Base-by-base conservation (phyloP, 2,113 vertebrate species). In the Calidris pugnax region DNA sequence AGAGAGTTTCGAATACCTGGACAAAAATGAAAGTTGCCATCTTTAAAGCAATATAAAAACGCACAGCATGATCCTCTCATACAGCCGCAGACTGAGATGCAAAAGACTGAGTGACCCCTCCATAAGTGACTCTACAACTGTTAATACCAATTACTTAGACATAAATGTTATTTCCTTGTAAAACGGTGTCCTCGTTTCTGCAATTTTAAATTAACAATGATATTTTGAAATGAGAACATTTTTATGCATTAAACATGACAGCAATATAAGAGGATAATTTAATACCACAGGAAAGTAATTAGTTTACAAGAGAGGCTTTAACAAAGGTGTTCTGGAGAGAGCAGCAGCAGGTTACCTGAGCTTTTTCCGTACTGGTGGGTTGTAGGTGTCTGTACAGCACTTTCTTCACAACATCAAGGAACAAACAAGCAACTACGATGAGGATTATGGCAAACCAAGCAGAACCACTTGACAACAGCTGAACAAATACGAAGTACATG, bases 401-500 rank as follows among this genome's bases (percentile, higher is more conserved):
- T 97, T 99, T 99, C 98, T 99, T 99, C 96, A 99, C 93, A 94
- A 99, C 97, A 88, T 99, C 99, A 78, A 99, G 98, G 95, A 99
- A 98, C 21, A 99, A 98, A 97, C 99, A 99, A 47, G 98, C 98
- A 88, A 99, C 98, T 94, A 99, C 97, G 73, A 99, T 99, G 97
- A 99, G 98, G 96, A 99, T 98, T 96, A 99, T 99, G 98, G 99
- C 99, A 93, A 99, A 99, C 99, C 99, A 99, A 96, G 98, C 99
- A 11, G 99, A 99, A 87, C 99, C 99, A 95, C 99, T 99, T 97
- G 99, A 99, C 39, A 99, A 98, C 90, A 99, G 98, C 37, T 99
- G 99, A 95, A 99, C 98, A 95, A 99, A 99, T 88, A 99, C 99
- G 85, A 99, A 99, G 97, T 99, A 99, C 99, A 99, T 99, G 98